These are phyloP conservation scores for Podabrus alpinus DNA, from an alignment of 2,888 invertebrate genomes.

Conservation along the genomic window DNA sequence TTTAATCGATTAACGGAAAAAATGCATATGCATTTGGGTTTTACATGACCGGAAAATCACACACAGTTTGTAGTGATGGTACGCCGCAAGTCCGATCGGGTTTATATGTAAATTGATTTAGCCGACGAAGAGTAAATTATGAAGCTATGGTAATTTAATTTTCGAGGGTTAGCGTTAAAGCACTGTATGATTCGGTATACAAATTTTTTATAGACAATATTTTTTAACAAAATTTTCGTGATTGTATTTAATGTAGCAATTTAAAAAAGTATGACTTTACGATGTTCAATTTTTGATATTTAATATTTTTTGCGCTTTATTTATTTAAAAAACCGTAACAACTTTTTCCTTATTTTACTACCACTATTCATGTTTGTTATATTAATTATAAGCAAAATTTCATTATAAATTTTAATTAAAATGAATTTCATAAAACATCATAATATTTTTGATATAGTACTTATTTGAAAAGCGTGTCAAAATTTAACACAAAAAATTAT, in stretches of 20 bases:
- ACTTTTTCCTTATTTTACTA: not conserved
- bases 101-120: constrained; percentile 30
- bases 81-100: constrained; percentile 18
- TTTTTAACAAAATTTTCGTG: not conserved
- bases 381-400: not conserved
- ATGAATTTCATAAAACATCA: not conserved
- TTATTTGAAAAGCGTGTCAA: not conserved
- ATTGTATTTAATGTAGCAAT: not conserved
- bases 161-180: constrained; percentile 21
- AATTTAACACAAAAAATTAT: not conserved
- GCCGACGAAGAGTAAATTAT: constrained; percentile 24
- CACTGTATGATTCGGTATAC: not conserved
- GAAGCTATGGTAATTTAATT: constrained; percentile 29
- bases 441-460: too few relatives aligned
- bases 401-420: not conserved
- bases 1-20: constrained; percentile 6
- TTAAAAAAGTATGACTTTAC: not conserved
- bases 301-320: not conserved
- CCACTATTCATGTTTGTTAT: not conserved
- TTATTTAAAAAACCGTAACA: not conserved
- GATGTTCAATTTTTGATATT: not conserved
- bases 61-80: constrained; percentile 11
- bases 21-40: constrained; percentile 21
- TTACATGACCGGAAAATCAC: constrained; percentile 13
- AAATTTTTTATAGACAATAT: constrained; percentile 1